Base-by-base conservation (phyloP, 2,113 vertebrate genomes). In the Tympanuchus pallidicinctus region DNA sequence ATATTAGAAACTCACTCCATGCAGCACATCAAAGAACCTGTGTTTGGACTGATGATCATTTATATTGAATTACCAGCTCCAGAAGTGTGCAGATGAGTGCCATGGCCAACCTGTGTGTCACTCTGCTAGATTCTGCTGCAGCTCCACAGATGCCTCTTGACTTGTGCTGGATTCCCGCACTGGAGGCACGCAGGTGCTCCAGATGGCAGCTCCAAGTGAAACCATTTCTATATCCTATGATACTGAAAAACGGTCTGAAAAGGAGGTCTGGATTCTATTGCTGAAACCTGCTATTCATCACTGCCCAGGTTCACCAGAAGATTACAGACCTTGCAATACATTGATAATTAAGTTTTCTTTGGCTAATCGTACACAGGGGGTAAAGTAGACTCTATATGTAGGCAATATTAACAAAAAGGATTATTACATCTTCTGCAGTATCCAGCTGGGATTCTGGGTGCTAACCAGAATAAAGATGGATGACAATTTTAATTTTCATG, bases 391-490 rank as follows among this genome's bases (percentile, higher is more conserved):
- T n/a, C 45, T 20, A 19, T 80, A 86, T 86, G 85, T 80, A 88
- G 45, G 69, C 89, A 92, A 64, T 82, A 94, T 63, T 83, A 87
- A 94, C 93, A 64, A 87, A 96, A 97, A 96, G 93, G 43, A 92
- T 88, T 95, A 93, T 94, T 95, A 97, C 59, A 81, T 93, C 66
- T 96, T 92, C 85, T 92, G 88, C 52, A 78, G 59, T 85, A 94
- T 93, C 82, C 79, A 86, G 92, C 36, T 93, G 93, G 81, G 81
- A 88, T 82, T 82, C 61, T 90, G 91, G 94, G 86, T 20, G 45
- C 40, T 76, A 40, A 77, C 36, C 79, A 64, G 66, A 97, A 97
- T 91, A 96, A 93, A 97, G 93, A 92, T n/a, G 52, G 94, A 95
- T 97, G 92, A 89, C 71, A 83, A 47, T 90, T 94, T 90, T 63